Conservation (phyloP, 2,113 vertebrate species). For the Oceanodroma tethys region DNA sequence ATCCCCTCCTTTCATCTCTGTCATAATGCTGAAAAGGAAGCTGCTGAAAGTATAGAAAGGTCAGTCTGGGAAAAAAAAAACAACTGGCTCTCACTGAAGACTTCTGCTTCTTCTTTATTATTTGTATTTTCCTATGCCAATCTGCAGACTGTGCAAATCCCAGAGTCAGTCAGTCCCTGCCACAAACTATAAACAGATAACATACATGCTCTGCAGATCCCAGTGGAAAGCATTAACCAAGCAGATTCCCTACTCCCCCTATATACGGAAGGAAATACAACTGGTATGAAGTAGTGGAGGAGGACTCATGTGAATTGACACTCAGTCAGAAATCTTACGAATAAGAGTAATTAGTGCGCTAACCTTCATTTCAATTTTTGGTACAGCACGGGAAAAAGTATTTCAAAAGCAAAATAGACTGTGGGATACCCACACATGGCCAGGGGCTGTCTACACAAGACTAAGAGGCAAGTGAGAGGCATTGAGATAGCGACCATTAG, state of each 20-base stretch:
- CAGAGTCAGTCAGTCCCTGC: neutral
- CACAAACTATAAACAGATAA: neutral
- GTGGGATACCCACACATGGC: neutral
- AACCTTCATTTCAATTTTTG: neutral
- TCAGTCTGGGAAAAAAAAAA: neutral
- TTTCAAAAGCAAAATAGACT: neutral
- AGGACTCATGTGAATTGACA: neutral
- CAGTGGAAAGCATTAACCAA: neutral
- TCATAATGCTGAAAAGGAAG: neutral
- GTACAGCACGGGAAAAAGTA: neutral
- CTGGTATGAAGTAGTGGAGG: neutral
- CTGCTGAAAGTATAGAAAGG: neutral
- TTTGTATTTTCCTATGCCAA: neutral
- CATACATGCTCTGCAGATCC: neutral
- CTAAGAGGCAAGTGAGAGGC: neutral
- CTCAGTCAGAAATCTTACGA: neutral
- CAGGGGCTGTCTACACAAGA: neutral
- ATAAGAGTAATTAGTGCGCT: rapidly evolving
- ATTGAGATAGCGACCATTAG: neutral
- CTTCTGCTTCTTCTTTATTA: neutral
- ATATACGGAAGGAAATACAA: neutral
- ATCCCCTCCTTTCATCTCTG: neutral
- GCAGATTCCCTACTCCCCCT: neutral
- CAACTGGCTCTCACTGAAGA: neutral
- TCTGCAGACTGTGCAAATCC: neutral